Conservation (phyloP, 2,113 vertebrate species). For the Sardina pilchardus region DNA sequence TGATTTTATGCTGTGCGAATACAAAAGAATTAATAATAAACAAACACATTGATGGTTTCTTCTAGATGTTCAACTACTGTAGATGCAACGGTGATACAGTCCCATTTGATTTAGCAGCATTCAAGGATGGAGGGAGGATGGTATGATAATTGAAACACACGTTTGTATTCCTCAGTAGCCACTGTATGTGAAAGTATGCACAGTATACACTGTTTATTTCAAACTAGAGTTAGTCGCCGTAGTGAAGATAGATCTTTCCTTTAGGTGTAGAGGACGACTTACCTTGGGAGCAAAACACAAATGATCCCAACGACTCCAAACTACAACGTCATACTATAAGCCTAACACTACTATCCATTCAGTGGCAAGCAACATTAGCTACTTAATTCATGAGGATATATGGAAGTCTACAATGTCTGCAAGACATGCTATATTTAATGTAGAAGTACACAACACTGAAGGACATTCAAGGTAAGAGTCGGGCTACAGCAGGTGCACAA, state of each 20-base stretch:
- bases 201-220: not conserved
- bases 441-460: too few species aligned
- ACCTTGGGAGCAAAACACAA: not conserved
- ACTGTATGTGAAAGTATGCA: not conserved
- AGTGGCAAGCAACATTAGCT: not conserved
- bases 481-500: too few species aligned
- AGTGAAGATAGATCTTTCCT: not conserved
- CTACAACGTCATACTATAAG: not conserved
- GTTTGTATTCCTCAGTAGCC: not conserved
- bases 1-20: constrained; percentile 48
- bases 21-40: constrained; percentile 27
- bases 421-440: not conserved
- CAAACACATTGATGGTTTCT: not conserved
- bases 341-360: not conserved
- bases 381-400: not conserved
- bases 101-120: not conserved
- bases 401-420: not conserved
- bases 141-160: not conserved
- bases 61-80: not conserved
- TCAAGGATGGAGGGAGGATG: too few species aligned
- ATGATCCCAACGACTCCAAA: not conserved
- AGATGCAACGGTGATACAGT: not conserved
- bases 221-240: not conserved
- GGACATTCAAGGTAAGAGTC: too few species aligned
- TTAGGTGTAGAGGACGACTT: not conserved